These are phyloP conservation scores for Diadema setosum DNA, from an alignment of 35 echinoderm and acorn worm species.

Conservation along the genomic window DNA sequence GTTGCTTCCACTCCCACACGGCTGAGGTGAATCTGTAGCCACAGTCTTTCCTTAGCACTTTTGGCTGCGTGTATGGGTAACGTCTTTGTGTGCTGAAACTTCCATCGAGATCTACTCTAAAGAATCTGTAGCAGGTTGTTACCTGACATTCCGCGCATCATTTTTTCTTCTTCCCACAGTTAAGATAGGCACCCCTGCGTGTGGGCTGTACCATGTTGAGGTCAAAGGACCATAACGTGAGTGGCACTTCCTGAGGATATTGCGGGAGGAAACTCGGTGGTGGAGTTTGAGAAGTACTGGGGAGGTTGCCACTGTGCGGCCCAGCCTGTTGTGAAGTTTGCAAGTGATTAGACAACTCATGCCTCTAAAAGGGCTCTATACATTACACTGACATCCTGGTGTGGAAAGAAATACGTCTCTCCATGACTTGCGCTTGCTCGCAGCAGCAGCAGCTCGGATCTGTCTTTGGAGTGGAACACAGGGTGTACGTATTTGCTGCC, in stretches of 20 bases:
- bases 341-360: not conserved
- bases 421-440: too few species aligned
- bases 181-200: not conserved
- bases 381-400: not conserved
- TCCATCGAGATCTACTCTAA: not conserved
- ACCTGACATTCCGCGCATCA: not conserved
- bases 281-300: not conserved
- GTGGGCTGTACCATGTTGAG: slow-evolving; percentile 17
- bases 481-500: too few species aligned
- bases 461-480: too few species aligned
- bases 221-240: slow-evolving; percentile 15
- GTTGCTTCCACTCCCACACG: not conserved
- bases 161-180: not conserved
- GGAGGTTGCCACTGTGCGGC: not conserved
- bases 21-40: not conserved
- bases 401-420: too few species aligned
- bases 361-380: not conserved
- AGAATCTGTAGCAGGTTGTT: not conserved
- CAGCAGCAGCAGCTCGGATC: too few species aligned
- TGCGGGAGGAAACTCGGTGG: slow-evolving; percentile 16
- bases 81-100: not conserved
- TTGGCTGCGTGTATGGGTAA: not conserved
- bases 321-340: not conserved
- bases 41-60: not conserved
- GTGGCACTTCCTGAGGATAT: slow-evolving; percentile 33